These are phyloP conservation scores for Vanessa atalanta DNA, from an alignment of 1,140 invertebrate species.

Conservation along the genomic window DNA sequence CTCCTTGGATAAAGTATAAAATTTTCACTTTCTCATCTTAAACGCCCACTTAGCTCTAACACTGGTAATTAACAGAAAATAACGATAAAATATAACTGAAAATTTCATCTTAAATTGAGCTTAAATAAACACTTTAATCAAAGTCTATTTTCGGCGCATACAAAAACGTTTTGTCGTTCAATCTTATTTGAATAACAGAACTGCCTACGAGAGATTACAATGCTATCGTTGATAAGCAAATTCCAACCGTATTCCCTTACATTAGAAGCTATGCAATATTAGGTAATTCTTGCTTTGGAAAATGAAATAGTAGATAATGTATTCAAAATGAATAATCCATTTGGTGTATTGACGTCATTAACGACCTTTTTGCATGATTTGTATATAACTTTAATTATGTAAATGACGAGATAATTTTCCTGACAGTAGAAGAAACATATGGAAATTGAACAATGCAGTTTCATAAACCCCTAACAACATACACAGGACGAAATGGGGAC, in stretches of 20 bases:
- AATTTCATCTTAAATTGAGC: constrained; percentile 12
- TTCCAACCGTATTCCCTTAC: constrained; percentile 8
- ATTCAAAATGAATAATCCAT: constrained; percentile 18
- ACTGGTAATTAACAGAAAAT: too few relatives aligned
- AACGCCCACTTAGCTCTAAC: not conserved
- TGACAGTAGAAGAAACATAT: not conserved
- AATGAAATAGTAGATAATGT: constrained; percentile 21
- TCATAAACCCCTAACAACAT: too few relatives aligned
- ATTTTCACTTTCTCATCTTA: not conserved
- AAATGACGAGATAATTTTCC: not conserved
- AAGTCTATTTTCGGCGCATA: constrained; percentile 30
- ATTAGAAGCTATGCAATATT: not conserved
- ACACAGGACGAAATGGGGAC: too few relatives aligned
- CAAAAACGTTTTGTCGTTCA: constrained; percentile 29
- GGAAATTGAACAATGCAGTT: too few relatives aligned
- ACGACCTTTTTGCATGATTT: not conserved
- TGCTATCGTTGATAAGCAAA: not conserved
- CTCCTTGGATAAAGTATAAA: too few relatives aligned
- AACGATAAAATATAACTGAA: not conserved
- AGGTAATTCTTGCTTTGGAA: constrained; percentile 8
- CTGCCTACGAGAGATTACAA: constrained; percentile 27
- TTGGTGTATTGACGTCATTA: constrained; percentile 18
- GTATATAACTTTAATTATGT: not conserved
- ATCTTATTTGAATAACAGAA: constrained; percentile 35
- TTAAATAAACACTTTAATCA: constrained; percentile 33